Base-by-base conservation (phyloP, 2,888 invertebrate genomes). In the Saturnia japonica region DNA sequence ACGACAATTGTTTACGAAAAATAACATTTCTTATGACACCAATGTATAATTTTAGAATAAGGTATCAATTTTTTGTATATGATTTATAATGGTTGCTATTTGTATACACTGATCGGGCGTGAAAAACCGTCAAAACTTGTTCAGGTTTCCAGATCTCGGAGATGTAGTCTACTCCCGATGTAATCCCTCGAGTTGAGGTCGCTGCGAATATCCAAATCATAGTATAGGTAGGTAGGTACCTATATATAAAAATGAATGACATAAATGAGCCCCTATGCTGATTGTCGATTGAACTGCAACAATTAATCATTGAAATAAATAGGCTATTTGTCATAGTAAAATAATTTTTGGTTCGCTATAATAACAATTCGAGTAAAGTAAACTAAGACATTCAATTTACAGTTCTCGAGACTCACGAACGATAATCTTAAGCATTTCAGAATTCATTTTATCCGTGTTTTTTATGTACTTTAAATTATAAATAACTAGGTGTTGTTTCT, bases 1-100 rank as follows among this genome's bases (percentile, higher is more conserved):
- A 40, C 67, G 22, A 19, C 62, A 16, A 70, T 42, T 40, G n/a
- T 67, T 54, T 54, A 67, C 64, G 70, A 42, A 47, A 70, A n/a
- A 64, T 14, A 14, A 34, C 42, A 22, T 7, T 22, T 47, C 22
- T 8, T 64, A 40, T 14, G 25, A 14, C 14, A 42, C n/a, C 14
- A 34, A 11, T 1, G 40, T 54, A 54, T 22, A 22, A 54, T 22
- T 54, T 54, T 22, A n/a, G 54, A 9, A 22, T 54, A 54, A 22
- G 19, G 22, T 19, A 19, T 54, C 11, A 9, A n/a, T 54, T 9
- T 22, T 54, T 54, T 6, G 22, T 19, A n/a, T 51, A 51, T 8
- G 6, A n/a, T n/a, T 51, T 51, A 51, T 8, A 51, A n/a, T 51
- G 22, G 19, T 51, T n/a, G 7, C 19, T n/a, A n/a, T n/a, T n/a